A percentile compares a stretch with the other conserved stretches of the same genome.
These are phyloP conservation scores for Arenaria interpres DNA, from an alignment of 2,113 vertebrate species.

Conservation along the genomic window DNA sequence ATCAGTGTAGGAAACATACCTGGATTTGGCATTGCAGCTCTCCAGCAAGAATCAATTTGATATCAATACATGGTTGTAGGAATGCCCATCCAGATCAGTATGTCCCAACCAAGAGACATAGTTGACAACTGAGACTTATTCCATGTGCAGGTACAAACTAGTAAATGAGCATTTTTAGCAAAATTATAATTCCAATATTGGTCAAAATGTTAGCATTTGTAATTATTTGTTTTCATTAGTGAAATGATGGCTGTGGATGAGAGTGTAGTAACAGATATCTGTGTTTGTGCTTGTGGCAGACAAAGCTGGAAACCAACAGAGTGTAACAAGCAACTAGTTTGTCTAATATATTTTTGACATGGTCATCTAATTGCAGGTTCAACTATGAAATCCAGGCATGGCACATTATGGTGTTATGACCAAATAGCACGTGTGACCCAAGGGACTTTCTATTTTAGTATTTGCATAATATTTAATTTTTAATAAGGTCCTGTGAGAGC, in stretches of 20 bases:
- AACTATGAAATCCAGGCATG: background rate
- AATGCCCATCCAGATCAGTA: background rate
- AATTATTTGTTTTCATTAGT: background rate
- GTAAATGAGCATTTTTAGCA: background rate
- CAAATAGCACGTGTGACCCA: background rate
- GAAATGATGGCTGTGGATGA: background rate
- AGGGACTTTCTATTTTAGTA: background rate
- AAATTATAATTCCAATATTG: background rate
- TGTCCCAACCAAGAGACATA: background rate
- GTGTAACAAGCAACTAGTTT: background rate
- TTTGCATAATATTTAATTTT: background rate
- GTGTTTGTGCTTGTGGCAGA: background rate
- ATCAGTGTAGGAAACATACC: background rate
- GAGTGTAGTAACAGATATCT: background rate
- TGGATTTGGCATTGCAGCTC: background rate
- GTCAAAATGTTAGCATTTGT: background rate
- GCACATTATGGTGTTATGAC: background rate
- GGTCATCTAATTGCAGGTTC: background rate
- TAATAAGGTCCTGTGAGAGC: background rate
- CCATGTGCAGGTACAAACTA: background rate
- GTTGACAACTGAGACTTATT: background rate
- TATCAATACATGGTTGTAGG: background rate
- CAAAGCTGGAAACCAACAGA: background rate
- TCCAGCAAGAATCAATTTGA: background rate
- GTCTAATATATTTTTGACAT: background rate